A percentile compares a stretch with the other conserved stretches of the same genome.
Conservation (phyloP, 2,113 vertebrate genomes). For the Ammodytes dubius region DNA sequence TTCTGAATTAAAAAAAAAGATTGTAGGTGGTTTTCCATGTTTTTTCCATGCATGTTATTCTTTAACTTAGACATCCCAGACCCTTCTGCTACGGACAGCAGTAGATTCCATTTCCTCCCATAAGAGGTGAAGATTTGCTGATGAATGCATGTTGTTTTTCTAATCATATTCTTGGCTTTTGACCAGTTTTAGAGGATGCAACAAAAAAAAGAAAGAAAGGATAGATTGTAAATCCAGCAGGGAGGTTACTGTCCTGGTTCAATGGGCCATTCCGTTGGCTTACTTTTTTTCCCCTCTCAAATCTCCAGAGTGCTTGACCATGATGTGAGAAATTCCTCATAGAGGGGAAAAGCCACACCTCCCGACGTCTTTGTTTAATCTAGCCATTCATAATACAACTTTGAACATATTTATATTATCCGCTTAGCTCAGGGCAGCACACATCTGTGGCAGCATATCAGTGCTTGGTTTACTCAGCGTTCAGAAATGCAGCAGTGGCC, state of each 20-base stretch:
- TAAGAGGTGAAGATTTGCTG: background rate
- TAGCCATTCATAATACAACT: constrained; percentile 61
- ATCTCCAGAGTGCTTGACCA: constrained; percentile 37
- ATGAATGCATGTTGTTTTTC: constrained; percentile 13
- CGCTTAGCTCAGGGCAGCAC: constrained; percentile 11
- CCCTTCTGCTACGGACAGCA: background rate
- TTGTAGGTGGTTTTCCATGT: background rate
- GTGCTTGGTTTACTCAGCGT: constrained; percentile 5
- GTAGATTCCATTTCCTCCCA: background rate
- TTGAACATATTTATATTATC: constrained; percentile 46
- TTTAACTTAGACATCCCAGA: background rate
- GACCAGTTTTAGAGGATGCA: background rate
- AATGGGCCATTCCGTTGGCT: background rate
- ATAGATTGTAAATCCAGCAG: constrained; percentile 1
- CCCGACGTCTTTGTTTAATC: constrained; percentile 67
- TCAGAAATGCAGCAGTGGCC: background rate
- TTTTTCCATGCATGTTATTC: too few species aligned
- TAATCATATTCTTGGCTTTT: constrained; percentile 1
- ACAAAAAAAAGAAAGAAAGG: background rate
- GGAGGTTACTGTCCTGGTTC: background rate
- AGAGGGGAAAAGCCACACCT: constrained; percentile 68
- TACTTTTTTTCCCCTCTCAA: constrained; percentile 2
- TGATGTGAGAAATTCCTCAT: constrained; percentile 81
- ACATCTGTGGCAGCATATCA: constrained; percentile 1
- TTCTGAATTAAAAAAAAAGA: constrained; percentile 17